A percentile compares a stretch with the other conserved stretches of the same genome.
These are phyloP conservation scores for Brachionus calyciflorus DNA, from an alignment of 1,140 invertebrate genomes.

Conservation along the genomic window DNA sequence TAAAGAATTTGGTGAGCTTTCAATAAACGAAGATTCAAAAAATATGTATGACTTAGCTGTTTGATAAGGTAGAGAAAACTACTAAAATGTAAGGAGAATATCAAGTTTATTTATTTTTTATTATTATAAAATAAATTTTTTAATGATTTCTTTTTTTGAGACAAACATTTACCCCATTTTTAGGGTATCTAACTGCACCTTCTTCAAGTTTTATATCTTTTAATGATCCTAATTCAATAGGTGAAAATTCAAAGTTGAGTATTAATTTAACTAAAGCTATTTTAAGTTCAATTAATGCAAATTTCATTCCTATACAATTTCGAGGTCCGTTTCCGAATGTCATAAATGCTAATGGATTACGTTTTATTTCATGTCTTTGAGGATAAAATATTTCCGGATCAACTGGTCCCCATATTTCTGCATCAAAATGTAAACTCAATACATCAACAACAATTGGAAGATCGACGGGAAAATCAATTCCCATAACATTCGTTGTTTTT, in stretches of 20 bases:
- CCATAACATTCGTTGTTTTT: constrained; percentile 51
- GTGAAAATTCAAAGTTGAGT: constrained; percentile 44
- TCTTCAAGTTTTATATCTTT: too few species aligned
- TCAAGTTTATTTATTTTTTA: too few species aligned
- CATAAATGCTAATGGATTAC: constrained; percentile 52
- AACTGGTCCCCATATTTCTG: constrained; percentile 54
- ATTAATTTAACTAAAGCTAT: constrained; percentile 49
- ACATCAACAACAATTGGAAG: constrained; percentile 55
- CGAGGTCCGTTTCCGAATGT: constrained; percentile 59
- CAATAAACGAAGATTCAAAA: too few species aligned
- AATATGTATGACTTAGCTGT: too few species aligned
- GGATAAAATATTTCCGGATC: constrained; percentile 53
- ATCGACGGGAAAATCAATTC: constrained; percentile 55
- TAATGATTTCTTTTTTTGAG: too few species aligned
- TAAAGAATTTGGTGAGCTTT: too few species aligned
- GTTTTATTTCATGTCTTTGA: constrained; percentile 52
- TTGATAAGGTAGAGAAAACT: too few species aligned
- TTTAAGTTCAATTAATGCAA: constrained; percentile 56
- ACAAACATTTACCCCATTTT: too few species aligned
- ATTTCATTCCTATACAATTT: constrained; percentile 58
- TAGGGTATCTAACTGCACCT: too few species aligned
- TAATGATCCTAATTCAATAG: too few species aligned
- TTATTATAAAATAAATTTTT: too few species aligned
- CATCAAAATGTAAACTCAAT: constrained; percentile 56
- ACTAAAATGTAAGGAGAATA: too few species aligned